phyloP scores from a whole-genome alignment of 2,113 vertebrate species.

The Eolophus roseicapilla region DNA sequence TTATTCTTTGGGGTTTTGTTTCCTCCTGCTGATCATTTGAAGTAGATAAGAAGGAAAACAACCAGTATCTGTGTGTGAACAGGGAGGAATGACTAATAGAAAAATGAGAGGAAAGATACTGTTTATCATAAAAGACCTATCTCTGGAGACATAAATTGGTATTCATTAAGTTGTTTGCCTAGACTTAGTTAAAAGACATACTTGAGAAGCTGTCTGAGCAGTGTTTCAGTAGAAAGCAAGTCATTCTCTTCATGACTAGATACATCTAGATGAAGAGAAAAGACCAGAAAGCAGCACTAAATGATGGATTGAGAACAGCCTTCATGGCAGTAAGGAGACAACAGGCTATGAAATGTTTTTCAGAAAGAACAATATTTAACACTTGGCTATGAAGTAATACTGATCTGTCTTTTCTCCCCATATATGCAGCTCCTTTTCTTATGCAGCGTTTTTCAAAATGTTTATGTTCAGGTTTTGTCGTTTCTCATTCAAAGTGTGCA shows the following conservation, averaged over 20 bases:
- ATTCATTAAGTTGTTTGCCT: slow-evolving; percentile 57
- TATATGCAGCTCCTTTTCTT: neutral
- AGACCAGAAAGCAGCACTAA: neutral
- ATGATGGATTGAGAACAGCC: slow-evolving; percentile 28
- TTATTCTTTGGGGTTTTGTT: slow-evolving; percentile 2
- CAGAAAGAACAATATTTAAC: neutral
- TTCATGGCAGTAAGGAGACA: neutral
- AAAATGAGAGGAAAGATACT: slow-evolving; percentile 11
- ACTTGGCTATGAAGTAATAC: neutral
- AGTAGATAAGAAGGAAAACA: slow-evolving; percentile 36
- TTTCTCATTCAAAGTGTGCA: neutral
- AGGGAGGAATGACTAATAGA: slow-evolving; percentile 18
- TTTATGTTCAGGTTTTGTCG: neutral
- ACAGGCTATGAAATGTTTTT: slow-evolving; percentile 15
- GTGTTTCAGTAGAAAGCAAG: slow-evolving; percentile 14
- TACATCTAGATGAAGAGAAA: neutral
- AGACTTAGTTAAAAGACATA: slow-evolving; percentile 9
- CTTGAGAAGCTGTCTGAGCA: slow-evolving; percentile 39
- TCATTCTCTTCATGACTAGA: neutral
- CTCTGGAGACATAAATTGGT: slow-evolving; percentile 34
- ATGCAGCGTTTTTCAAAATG: neutral
- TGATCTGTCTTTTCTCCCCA: neutral
- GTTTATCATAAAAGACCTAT: slow-evolving; percentile 14
- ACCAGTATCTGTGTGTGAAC: neutral
- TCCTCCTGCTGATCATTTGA: neutral